Evolutionary conservation across 2,113 vertebrate genomes (phyloP).

Genomic region (Macroglossus sobrinus): DNA sequence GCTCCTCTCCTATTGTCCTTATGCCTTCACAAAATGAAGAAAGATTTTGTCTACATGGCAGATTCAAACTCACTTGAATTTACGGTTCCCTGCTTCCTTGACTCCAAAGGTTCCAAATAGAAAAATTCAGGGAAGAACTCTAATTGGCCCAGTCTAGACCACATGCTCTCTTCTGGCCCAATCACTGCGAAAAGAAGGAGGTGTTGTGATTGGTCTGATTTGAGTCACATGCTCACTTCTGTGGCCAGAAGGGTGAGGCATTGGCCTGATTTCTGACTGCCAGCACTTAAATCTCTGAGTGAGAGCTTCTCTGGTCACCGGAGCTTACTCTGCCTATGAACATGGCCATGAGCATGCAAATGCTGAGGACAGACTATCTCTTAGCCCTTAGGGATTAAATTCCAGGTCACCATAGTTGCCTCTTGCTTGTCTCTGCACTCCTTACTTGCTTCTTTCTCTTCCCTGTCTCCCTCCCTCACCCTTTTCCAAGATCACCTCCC

Average conservation of each 20-base stretch:
- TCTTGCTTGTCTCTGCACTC: background rate
- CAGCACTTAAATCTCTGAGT: background rate
- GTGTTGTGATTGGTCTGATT: background rate
- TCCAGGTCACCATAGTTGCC: background rate
- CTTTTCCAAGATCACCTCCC: background rate
- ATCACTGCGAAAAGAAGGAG: background rate
- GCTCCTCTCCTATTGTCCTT: background rate
- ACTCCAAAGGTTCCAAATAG: background rate
- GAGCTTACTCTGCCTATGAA: background rate
- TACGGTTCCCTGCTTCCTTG: background rate
- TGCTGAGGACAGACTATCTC: background rate
- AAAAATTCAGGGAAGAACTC: background rate
- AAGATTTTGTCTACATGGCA: background rate
- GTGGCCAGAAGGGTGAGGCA: background rate
- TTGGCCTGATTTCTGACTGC: background rate
- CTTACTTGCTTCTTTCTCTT: background rate
- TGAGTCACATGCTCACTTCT: background rate
- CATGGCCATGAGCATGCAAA: background rate
- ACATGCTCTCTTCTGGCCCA: background rate
- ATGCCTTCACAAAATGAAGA: background rate
- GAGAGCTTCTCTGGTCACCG: background rate
- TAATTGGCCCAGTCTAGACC: background rate
- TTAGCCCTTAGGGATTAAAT: background rate
- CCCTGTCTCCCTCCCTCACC: background rate
- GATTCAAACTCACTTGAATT: background rate